Percentiles rank a stretch among this genome's conserved stretches.
phyloP scores from a whole-genome alignment of 2,888 invertebrate genomes.

The Eucera pruinosa region DNA sequence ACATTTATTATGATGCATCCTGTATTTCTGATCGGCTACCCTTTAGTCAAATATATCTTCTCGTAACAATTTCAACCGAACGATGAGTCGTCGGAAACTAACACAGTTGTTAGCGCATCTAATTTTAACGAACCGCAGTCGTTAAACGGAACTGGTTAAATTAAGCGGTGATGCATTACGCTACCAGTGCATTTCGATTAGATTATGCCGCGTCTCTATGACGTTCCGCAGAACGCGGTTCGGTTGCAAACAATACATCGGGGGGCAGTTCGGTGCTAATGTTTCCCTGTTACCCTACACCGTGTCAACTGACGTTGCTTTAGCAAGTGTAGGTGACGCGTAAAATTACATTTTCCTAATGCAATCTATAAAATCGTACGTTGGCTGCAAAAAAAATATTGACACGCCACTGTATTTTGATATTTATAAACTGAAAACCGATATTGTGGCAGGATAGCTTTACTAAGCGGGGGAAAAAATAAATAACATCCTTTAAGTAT shows the following conservation, averaged over 20 bases:
- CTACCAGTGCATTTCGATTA: constrained; percentile 43
- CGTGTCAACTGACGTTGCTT: background rate
- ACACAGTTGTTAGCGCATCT: constrained; percentile 13
- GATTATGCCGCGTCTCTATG: constrained; percentile 42
- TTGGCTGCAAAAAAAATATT: no score
- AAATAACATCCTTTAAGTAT: no score
- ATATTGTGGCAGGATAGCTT: no score
- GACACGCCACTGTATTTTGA: no score
- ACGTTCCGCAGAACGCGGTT: constrained; percentile 43
- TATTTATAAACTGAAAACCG: no score
- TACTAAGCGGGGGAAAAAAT: no score
- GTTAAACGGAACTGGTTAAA: constrained; percentile 32
- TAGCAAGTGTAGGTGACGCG: background rate
- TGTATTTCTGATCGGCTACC: background rate
- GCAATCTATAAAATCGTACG: background rate
- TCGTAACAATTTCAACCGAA: background rate
- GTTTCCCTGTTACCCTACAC: constrained; percentile 25
- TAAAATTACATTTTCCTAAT: background rate
- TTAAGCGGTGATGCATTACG: constrained; percentile 28
- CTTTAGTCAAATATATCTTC: background rate
- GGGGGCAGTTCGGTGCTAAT: constrained; percentile 19
- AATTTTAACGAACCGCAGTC: constrained; percentile 27
- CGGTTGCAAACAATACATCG: constrained; percentile 39
- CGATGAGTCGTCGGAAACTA: background rate
- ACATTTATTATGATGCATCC: no score